Evolutionary conservation across 2,888 invertebrate species (phyloP).

Genomic region (Rhogogaster chlorosoma): DNA sequence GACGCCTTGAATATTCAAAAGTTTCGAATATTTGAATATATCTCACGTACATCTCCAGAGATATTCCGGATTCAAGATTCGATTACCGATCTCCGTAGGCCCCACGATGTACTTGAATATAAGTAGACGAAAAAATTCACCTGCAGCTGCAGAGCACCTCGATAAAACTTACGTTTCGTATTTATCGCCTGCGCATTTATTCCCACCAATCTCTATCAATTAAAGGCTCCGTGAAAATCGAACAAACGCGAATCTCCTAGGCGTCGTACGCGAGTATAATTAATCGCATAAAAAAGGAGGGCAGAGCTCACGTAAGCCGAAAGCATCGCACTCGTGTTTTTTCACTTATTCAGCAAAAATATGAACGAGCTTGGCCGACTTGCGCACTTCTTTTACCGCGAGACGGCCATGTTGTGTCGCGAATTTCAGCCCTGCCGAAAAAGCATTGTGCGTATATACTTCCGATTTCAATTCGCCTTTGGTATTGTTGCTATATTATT

Average conservation of each 20-base stretch:
- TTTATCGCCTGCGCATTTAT: background rate
- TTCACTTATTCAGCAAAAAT: conserved; percentile 6
- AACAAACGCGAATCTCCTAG: background rate
- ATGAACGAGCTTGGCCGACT: background rate
- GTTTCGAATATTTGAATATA: background rate
- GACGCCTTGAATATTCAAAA: background rate
- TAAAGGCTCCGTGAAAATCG: background rate
- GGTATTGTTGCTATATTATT: background rate
- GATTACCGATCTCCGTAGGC: background rate
- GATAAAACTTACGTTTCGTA: background rate
- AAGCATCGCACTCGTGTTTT: background rate
- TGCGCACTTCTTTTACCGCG: background rate
- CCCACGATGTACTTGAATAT: background rate
- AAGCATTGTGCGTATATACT: background rate
- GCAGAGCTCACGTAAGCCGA: background rate
- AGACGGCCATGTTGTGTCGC: background rate
- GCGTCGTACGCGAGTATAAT: background rate
- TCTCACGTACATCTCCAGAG: background rate
- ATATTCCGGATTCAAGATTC: background rate
- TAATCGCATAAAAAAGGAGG: background rate
- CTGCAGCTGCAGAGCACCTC: background rate
- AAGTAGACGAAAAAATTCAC: background rate
- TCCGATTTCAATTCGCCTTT: background rate
- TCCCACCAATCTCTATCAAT: background rate
- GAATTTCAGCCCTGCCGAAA: background rate